These are phyloP conservation scores for Sympetrum striolatum DNA, from an alignment of 2,888 invertebrate genomes.

Conservation along the genomic window DNA sequence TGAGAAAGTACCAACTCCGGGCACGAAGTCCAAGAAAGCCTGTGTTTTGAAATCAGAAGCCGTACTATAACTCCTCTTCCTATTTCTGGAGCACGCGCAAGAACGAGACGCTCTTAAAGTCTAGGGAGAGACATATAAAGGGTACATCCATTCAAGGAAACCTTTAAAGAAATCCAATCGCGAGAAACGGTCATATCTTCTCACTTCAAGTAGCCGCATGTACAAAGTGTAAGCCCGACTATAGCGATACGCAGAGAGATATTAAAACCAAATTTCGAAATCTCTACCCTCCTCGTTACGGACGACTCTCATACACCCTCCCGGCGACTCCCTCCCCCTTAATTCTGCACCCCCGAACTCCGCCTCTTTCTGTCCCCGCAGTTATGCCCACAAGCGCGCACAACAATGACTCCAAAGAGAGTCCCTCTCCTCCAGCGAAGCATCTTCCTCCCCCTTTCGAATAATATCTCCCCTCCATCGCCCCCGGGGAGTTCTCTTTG, in stretches of 20 bases:
- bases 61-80: no score
- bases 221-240: neutral
- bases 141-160: no score
- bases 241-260: neutral
- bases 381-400: conserved; percentile 24
- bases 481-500: conserved; percentile 33
- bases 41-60: no score
- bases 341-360: neutral
- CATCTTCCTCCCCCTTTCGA: neutral
- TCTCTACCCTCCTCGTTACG: neutral
- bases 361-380: conserved; percentile 5
- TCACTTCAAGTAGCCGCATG: neutral
- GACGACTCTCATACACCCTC: neutral
- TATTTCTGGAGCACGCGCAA: neutral
- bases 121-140: no score
- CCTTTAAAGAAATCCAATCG: neutral
- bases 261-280: neutral
- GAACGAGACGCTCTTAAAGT: no score
- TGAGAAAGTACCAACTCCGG: no score
- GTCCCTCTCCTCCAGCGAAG: neutral
- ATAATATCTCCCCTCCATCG: neutral
- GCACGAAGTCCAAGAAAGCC: no score
- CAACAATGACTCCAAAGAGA: conserved; percentile 12
- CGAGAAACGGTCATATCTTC: neutral
- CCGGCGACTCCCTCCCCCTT: neutral